phyloP scores from a whole-genome alignment of 2,888 invertebrate genomes.

The Zelleria hepariella region DNA sequence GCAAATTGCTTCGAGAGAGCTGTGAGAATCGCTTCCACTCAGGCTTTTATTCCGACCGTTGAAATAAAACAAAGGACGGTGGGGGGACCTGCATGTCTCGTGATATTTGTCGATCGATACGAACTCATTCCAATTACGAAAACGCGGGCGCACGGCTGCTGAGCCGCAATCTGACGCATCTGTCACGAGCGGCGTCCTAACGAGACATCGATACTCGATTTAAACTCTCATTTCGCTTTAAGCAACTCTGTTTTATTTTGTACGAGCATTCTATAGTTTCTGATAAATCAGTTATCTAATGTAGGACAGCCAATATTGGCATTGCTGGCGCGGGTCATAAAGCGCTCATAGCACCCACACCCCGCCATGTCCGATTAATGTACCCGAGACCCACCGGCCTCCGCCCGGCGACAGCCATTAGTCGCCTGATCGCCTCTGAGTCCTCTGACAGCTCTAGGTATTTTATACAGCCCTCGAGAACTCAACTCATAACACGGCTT shows the following conservation, averaged over 20 bases:
- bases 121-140: constrained; percentile 52
- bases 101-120: constrained; percentile 35
- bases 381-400: constrained; percentile 19
- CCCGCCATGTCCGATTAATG: constrained; percentile 24
- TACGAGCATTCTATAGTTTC: neutral
- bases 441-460: constrained; percentile 5
- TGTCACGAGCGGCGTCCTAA: constrained; percentile 20
- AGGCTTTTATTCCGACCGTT: neutral
- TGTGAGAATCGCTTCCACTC: neutral
- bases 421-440: too few species aligned
- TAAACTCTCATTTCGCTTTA: neutral
- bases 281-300: neutral
- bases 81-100: constrained; percentile 23
- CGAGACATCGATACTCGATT: constrained; percentile 1
- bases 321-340: constrained; percentile 18
- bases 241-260: neutral
- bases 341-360: constrained; percentile 28
- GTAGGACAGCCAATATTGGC: constrained; percentile 15
- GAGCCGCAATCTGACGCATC: constrained; percentile 35
- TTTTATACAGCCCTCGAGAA: constrained; percentile 2
- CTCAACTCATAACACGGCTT: neutral
- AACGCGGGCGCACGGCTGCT: constrained; percentile 46
- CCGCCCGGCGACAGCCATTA: constrained; percentile 7
- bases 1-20: neutral
- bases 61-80: constrained; percentile 6